Conservation (phyloP, 2,888 invertebrate genomes). For the Tenodera sinensis region DNA sequence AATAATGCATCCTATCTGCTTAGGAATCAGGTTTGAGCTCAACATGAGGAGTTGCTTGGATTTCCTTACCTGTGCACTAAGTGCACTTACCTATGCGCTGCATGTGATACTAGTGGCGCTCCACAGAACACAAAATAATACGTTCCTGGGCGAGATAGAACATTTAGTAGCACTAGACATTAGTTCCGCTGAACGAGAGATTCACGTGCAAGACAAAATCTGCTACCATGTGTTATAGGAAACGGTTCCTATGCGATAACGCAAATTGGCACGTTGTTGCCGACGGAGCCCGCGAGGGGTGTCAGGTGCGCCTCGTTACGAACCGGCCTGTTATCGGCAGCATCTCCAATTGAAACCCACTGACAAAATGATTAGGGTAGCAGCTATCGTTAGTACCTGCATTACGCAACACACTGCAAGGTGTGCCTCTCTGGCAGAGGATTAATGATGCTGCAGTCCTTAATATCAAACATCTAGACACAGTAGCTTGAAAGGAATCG, state of each 20-base stretch:
- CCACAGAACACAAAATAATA: too few species aligned
- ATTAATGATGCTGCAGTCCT: too few species aligned
- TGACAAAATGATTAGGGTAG: neutral
- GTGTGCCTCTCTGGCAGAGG: too few species aligned
- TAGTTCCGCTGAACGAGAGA: neutral
- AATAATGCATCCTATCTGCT: too few species aligned
- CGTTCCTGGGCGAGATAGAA: too few species aligned
- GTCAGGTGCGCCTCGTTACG: neutral
- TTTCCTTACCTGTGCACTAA: too few species aligned
- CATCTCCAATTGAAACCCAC: neutral
- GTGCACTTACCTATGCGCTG: too few species aligned
- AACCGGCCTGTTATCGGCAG: neutral
- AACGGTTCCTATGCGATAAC: neutral
- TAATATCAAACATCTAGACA: too few species aligned
- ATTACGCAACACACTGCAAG: neutral
- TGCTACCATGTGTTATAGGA: too few species aligned
- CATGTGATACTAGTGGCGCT: too few species aligned
- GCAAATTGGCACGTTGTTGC: neutral
- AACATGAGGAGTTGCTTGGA: too few species aligned
- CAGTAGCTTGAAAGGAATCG: neutral
- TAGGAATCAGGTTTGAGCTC: too few species aligned
- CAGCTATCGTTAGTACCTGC: neutral
- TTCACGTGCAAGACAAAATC: neutral
- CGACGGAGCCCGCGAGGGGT: neutral
- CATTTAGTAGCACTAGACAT: neutral